A percentile compares a stretch with the other conserved stretches of the same genome.
Evolutionary conservation across 2,797 vertebrate genomes (phyloP).

Genomic region (Sebastiscus tertius): DNA sequence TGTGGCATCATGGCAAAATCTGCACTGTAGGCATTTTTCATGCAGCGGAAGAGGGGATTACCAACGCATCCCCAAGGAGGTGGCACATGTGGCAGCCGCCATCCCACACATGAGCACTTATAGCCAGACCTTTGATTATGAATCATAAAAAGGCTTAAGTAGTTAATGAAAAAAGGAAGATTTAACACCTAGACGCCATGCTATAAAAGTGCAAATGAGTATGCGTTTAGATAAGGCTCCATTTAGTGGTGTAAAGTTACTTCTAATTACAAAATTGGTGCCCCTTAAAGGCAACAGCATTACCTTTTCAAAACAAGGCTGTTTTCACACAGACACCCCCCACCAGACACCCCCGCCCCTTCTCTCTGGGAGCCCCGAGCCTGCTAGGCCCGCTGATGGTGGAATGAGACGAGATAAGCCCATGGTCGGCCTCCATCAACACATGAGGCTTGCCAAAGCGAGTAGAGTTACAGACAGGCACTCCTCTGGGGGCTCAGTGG

Average conservation of each 20-base stretch:
- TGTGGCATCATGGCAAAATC: constrained; percentile 52
- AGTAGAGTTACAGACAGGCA: constrained; percentile 80
- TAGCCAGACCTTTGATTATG: constrained; percentile 18
- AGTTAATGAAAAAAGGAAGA: constrained; percentile 5
- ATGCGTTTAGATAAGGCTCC: constrained; percentile 35
- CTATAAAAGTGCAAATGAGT: constrained; percentile 26
- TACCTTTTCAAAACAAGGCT: constrained; percentile 65
- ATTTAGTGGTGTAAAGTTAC: constrained; percentile 46
- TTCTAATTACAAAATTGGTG: constrained; percentile 60
- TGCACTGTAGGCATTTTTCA: constrained; percentile 68
- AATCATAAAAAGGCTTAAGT: neutral
- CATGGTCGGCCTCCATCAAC: constrained; percentile 80
- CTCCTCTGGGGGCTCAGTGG: constrained; percentile 76
- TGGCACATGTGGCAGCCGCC: constrained; percentile 35
- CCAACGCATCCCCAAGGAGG: constrained; percentile 44
- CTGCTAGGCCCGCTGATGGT: constrained; percentile 56
- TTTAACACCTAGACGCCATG: neutral
- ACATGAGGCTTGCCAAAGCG: constrained; percentile 75
- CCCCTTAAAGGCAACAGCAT: constrained; percentile 54
- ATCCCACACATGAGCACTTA: constrained; percentile 4
- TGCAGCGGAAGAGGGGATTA: constrained; percentile 60
- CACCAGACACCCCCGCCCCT: constrained; percentile 40
- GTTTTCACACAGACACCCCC: constrained; percentile 57
- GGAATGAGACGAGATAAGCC: constrained; percentile 82
- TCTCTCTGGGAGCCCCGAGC: constrained; percentile 56